A percentile compares a stretch with the other conserved stretches of the same genome.
Evolutionary conservation across 2,888 invertebrate species (phyloP).

Genomic region (Caenorhabditis drosophilae): DNA sequence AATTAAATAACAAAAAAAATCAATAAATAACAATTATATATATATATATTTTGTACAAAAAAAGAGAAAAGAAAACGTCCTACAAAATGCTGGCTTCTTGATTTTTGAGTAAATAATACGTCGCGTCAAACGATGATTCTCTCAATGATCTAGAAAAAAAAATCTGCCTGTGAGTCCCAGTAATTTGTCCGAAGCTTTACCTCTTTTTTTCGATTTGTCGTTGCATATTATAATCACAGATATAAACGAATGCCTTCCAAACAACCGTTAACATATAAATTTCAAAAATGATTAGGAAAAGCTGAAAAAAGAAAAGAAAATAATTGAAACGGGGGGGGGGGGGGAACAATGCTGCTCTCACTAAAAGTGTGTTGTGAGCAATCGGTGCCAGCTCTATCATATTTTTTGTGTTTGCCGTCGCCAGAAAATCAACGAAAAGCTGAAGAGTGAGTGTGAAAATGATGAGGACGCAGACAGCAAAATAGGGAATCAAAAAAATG

Average conservation of each 20-base stretch:
- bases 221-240: slow-evolving; percentile 41
- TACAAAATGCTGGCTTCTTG: too few species aligned
- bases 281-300: slow-evolving; percentile 44
- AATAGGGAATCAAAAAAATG: slow-evolving; percentile 50
- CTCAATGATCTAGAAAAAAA: too few species aligned
- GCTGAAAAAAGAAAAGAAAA: slow-evolving; percentile 19
- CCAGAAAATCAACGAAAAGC: slow-evolving; percentile 51
- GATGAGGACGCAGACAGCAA: slow-evolving; percentile 44
- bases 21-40: too few species aligned
- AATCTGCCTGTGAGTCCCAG: too few species aligned
- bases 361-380: slow-evolving; percentile 27
- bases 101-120: too few species aligned
- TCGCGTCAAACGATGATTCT: too few species aligned
- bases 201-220: slow-evolving; percentile 36
- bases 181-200: too few species aligned
- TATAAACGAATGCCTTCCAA: slow-evolving; percentile 48
- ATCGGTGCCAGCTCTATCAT: slow-evolving; percentile 37
- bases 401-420: slow-evolving; percentile 51
- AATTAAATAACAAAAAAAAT: too few species aligned
- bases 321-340: background rate
- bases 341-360: slow-evolving; percentile 4
- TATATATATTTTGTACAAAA: too few species aligned
- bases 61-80: too few species aligned
- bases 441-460: slow-evolving; percentile 46
- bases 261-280: slow-evolving; percentile 46